Conservation (phyloP, 2,797 vertebrate species). For the Thripadectes ignobilis region DNA sequence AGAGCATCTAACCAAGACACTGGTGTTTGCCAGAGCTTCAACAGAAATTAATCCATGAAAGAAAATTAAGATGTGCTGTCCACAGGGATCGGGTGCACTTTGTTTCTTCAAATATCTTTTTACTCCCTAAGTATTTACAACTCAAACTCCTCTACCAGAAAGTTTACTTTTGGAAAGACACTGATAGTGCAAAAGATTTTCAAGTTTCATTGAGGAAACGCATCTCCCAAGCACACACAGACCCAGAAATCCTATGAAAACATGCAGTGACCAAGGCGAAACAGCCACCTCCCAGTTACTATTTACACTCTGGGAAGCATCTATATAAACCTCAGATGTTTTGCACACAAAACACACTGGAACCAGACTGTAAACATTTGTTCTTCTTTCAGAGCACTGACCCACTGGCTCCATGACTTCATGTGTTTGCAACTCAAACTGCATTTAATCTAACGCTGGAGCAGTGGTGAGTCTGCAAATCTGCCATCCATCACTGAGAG, state of each 20-base stretch:
- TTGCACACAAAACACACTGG: constrained; percentile 43
- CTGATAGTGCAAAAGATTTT: not conserved
- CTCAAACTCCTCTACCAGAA: not conserved
- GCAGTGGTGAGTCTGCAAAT: constrained; percentile 42
- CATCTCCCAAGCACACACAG: not conserved
- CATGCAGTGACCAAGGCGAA: not conserved
- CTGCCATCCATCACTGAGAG: constrained; percentile 37
- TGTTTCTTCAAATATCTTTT: not conserved
- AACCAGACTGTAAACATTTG: constrained; percentile 67
- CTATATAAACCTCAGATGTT: constrained; percentile 45
- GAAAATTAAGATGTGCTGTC: not conserved
- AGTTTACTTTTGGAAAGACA: not conserved
- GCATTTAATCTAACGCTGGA: constrained; percentile 5
- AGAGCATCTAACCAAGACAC: not conserved
- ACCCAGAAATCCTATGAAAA: not conserved
- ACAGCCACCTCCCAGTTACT: constrained; percentile 18
- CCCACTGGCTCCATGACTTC: constrained; percentile 63
- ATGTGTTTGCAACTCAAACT: constrained; percentile 48
- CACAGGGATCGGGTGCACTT: not conserved
- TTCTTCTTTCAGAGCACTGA: constrained; percentile 42
- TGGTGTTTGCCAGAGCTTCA: not conserved
- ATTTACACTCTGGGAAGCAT: constrained; percentile 47
- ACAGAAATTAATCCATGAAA: not conserved
- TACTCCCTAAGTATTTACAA: not conserved
- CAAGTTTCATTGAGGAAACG: not conserved